Conservation (phyloP, 2,113 vertebrate genomes). For the Columba janthina region DNA sequence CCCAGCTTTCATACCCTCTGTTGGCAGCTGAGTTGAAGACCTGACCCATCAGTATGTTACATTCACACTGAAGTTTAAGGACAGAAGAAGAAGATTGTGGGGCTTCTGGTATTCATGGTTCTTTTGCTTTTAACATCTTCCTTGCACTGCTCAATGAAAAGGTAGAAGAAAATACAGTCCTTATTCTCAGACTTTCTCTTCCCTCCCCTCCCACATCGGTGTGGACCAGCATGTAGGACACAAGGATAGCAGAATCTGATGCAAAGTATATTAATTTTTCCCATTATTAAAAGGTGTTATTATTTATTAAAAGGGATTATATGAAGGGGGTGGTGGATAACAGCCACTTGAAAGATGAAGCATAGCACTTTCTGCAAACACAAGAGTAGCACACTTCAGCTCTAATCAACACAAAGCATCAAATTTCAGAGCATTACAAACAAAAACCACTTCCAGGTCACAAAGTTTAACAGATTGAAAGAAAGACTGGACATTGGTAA, state of each 20-base stretch:
- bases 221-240: neutral
- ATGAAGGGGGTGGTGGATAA: neutral
- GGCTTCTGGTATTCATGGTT: neutral
- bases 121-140: neutral
- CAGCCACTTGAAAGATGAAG: neutral
- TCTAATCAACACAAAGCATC: neutral
- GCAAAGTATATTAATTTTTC: neutral
- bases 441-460: neutral
- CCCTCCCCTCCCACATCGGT: accelerated
- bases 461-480: neutral
- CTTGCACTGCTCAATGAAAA: neutral
- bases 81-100: neutral
- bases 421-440: neutral
- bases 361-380: neutral
- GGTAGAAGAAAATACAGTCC: neutral
- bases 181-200: neutral
- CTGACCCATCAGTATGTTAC: neutral
- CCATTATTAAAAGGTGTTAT: neutral
- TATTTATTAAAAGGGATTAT: neutral
- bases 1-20: neutral
- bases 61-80: neutral
- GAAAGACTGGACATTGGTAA: neutral
- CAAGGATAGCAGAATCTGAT: neutral
- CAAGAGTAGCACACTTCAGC: neutral
- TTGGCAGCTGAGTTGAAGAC: neutral